phyloP scores from a whole-genome alignment of 2,888 invertebrate genomes.

The Diplazon laetatorius region DNA sequence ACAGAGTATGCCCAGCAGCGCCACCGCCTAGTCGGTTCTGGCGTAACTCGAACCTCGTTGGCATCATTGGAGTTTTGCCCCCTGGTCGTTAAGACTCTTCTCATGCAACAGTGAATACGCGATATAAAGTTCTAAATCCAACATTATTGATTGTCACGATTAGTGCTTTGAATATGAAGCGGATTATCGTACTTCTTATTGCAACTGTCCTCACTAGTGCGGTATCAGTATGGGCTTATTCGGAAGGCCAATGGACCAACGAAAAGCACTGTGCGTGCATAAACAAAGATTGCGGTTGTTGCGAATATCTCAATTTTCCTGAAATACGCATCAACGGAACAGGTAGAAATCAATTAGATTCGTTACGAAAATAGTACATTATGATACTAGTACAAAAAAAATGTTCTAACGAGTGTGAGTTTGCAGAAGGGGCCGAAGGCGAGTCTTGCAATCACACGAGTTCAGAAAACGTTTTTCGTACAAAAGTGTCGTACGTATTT shows the following conservation, averaged over 20 bases:
- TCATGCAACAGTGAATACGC: not conserved
- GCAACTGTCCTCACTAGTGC: not conserved
- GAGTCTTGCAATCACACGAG: too few relatives aligned
- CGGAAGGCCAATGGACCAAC: not conserved
- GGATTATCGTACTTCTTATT: constrained; percentile 6
- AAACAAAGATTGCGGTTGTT: constrained; percentile 52
- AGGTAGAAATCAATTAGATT: constrained; percentile 19
- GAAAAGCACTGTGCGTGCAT: constrained; percentile 37
- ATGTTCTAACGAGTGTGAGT: too few relatives aligned
- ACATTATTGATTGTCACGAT: not conserved
- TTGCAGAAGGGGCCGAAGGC: too few relatives aligned
- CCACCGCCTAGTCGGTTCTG: too few relatives aligned
- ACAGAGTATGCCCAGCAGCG: too few relatives aligned
- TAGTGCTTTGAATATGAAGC: constrained; percentile 13
- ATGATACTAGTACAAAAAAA: too few relatives aligned
- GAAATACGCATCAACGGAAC: constrained; percentile 35
- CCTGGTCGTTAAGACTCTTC: too few relatives aligned
- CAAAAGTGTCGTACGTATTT: too few relatives aligned
- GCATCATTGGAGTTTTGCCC: too few relatives aligned
- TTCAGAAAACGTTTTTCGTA: too few relatives aligned
- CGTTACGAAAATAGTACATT: not conserved
- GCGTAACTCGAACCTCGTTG: too few relatives aligned
- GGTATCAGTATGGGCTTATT: not conserved
- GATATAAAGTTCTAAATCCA: not conserved
- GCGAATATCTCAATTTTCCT: constrained; percentile 24